phyloP scores from a whole-genome alignment of 2,113 vertebrate genomes.

The Edolisoma coerulescens region DNA sequence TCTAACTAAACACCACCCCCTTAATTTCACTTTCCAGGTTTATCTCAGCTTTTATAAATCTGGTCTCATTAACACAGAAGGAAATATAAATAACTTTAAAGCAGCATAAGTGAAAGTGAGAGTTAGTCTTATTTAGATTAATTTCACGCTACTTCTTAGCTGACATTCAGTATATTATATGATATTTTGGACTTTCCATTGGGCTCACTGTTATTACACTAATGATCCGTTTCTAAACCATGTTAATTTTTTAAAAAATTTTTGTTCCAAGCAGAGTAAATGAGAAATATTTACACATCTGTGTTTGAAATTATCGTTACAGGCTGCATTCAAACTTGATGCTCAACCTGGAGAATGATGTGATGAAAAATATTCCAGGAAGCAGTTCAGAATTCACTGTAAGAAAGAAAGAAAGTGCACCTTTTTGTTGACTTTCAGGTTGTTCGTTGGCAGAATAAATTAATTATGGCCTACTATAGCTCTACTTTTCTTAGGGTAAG shows the following conservation, averaged over 20 bases:
- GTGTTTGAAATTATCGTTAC: background rate
- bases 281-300: background rate
- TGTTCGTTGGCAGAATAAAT: background rate
- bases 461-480: background rate
- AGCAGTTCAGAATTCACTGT: background rate
- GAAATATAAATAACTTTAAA: background rate
- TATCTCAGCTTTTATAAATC: background rate
- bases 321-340: background rate
- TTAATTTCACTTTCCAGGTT: background rate
- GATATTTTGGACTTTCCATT: background rate
- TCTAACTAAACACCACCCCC: background rate
- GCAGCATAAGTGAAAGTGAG: background rate
- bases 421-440: background rate
- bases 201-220: background rate
- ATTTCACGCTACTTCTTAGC: background rate
- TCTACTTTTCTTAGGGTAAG: background rate
- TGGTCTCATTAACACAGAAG: background rate
- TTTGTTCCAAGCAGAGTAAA: background rate
- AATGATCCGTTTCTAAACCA: background rate
- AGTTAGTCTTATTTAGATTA: background rate
- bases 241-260: background rate
- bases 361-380: background rate
- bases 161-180: background rate
- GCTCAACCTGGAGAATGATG: rapidly evolving
- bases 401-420: background rate